A percentile compares a stretch with the other conserved stretches of the same genome.
Evolutionary conservation across 2,113 vertebrate genomes (phyloP).

Genomic region (Alethe castanea): DNA sequence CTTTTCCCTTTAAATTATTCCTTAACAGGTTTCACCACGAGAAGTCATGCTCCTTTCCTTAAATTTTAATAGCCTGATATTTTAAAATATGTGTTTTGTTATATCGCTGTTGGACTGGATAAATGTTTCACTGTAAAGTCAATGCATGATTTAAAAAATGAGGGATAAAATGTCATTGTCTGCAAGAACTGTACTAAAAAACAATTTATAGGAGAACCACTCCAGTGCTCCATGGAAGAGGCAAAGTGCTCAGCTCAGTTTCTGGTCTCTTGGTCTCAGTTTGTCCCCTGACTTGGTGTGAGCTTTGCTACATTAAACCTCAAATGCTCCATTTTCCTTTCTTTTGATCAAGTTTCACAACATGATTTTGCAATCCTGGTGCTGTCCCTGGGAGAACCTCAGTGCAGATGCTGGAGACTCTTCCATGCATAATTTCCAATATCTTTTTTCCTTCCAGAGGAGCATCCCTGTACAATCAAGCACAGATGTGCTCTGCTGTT

Average conservation of each 20-base stretch:
- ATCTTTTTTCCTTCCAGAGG: background rate
- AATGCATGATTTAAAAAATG: background rate
- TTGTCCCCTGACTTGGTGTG: background rate
- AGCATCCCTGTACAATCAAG: slow-evolving; percentile 7
- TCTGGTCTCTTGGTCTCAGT: background rate
- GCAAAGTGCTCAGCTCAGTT: background rate
- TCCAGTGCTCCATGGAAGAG: background rate
- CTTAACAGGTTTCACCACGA: background rate
- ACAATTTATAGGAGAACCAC: background rate
- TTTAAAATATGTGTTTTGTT: background rate
- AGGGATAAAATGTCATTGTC: background rate
- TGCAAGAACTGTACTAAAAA: background rate
- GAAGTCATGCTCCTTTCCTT: background rate
- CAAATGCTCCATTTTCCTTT: background rate
- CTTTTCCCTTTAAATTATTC: slow-evolving; percentile 11
- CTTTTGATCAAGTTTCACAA: background rate
- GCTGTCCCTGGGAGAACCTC: background rate
- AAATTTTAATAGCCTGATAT: background rate
- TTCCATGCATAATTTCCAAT: background rate
- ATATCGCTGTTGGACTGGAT: background rate
- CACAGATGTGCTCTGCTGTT: background rate
- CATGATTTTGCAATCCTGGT: background rate
- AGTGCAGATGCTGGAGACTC: background rate
- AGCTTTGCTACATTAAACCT: background rate
- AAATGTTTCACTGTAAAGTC: background rate